Conservation (phyloP, 2,113 vertebrate species). For the Brachyistius frenatus region DNA sequence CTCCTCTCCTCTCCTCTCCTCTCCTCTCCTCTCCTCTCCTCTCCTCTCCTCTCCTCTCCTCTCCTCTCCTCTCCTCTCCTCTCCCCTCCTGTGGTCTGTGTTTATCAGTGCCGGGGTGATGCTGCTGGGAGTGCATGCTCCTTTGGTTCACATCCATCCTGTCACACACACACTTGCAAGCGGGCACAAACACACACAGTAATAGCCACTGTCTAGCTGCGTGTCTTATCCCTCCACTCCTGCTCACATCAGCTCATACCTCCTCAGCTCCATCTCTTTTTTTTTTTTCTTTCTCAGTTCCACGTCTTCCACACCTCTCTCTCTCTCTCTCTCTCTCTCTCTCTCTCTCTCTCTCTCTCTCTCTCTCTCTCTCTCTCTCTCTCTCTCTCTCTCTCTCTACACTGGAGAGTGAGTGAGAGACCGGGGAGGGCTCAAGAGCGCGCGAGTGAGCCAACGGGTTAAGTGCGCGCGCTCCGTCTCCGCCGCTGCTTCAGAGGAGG, state of each 20-base stretch:
- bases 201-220: constrained; percentile 11
- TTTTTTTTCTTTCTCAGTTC: background rate
- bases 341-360: background rate
- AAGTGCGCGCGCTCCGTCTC: constrained; percentile 59
- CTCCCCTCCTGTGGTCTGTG: background rate
- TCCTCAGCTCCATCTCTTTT: constrained; percentile 19
- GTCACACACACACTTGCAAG: background rate
- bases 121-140: constrained; percentile 47
- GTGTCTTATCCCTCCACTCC: constrained; percentile 28
- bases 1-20: background rate
- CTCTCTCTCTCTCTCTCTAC: background rate
- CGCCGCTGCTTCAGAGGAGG: constrained; percentile 43
- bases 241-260: constrained; percentile 47
- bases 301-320: no score
- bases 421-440: constrained; percentile 28
- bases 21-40: background rate
- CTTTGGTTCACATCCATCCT: constrained; percentile 41
- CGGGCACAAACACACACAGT: constrained; percentile 20
- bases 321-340: background rate
- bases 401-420: constrained; percentile 23
- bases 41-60: background rate
- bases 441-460: constrained; percentile 28
- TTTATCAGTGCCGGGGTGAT: constrained; percentile 32
- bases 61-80: background rate
- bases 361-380: background rate